Base-by-base conservation (phyloP, 1,140 invertebrate genomes). In the Lysiphlebus fabarum region DNA sequence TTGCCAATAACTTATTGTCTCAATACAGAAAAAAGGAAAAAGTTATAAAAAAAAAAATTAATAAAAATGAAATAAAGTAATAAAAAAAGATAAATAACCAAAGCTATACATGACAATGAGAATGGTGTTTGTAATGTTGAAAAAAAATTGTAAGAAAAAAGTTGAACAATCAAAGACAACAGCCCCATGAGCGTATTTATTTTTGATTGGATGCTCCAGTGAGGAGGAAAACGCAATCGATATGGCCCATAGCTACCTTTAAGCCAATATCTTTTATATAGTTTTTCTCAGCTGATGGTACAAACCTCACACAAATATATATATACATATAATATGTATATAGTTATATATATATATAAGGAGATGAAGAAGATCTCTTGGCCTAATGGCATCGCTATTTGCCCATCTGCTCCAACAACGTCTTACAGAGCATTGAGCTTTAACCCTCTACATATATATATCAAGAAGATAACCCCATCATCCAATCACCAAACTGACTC, bases 351-450 rank as follows among this genome's bases (percentile, higher is more conserved):
- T 40, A 40, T 40, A 40, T 51, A n/a, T 49, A n/a, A 5, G 36
- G 36, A 11, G 33, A 51, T 51, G 34, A 12, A 37, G 49, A 37
- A 12, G 49, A 33, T 37, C 33, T 51, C 49, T 51, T 51, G 38
- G 7, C 49, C 49, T 37, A 51, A 51, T 51, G 36, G 34, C 49
- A 51, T 51, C 38, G 49, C 49, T 49, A 49, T 49, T 49, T 49
- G 47, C 47, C 38, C 34, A 10, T 49, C 48, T 49, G 36, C 48
- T 49, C 36, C 8, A 8, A 49, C 17, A 49, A 26, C 33, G 48
- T 49, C 48, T 49, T 10, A 33, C 48, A 33, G 36, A 33, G 17
- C 48, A 26, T 26, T 26, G 17, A 26, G 17, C 17, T 4, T 26
- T 26, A 26, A 26, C 17, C 17, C 17, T 26, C 17, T 26, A 26